Evolutionary conservation across 2,888 invertebrate genomes (phyloP), one percentile per base, ranked within the genome.

Genomic region (Spodoptera picta): DNA sequence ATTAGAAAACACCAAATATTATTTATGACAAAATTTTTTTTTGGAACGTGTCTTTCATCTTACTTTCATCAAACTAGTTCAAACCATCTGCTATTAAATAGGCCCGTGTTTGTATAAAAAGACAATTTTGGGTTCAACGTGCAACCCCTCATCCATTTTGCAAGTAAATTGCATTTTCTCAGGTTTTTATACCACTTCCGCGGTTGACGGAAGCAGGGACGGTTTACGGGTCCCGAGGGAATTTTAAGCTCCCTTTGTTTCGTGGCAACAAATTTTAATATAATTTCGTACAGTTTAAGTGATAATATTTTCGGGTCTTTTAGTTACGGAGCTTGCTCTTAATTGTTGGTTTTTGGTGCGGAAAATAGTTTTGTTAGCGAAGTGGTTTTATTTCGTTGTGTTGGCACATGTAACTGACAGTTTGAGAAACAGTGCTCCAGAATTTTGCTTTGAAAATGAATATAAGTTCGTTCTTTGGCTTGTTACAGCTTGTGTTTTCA

Each of bases 101-200:
- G 49, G 24, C 56, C 60, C 65, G 68, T 64, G 60, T 73, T 69
- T 70, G 73, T 64, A 60, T 66, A 67, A 73, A 73, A 66, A 53
- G 69, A 76, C 74, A 68, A 65, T 78, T 75, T 70, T 41, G 52
- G 65, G 41, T 62, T 57, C 60, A 58, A 50, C 62, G 54, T 73
- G 69, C 73, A 78, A 66, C 67, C 60, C 57, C 76, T 79, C 76
- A 73, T 80, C 55, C 65, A 79, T 81, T 79, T 79, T 79, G 77
- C 67, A 77, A 75, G 80, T 67, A 79, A 81, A 81, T 79, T 77
- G 80, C 82, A 79, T 75, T 80, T 80, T 70, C 75, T 77, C 70
- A 69, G 79, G 77, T 77, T 79, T 78, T 79, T 75, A 62, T 69
- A 74, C 59, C 62, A 68, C 77, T 66, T 68, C 69, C 71, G 70